Conservation (phyloP, 2,888 invertebrate genomes). For the Fragum fragum region DNA sequence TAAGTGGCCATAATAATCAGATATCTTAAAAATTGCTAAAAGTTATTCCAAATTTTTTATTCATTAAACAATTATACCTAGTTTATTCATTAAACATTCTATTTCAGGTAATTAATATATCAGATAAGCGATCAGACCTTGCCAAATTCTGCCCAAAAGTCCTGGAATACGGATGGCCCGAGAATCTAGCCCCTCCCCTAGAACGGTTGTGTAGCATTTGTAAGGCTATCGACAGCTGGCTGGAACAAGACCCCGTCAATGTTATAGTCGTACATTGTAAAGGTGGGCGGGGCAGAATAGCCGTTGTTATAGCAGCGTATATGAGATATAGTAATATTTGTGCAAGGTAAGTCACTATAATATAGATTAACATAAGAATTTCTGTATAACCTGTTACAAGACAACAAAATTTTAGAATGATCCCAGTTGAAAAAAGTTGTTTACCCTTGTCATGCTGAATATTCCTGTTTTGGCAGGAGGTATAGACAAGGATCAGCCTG, state of each 20-base stretch:
- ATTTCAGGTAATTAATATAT: slow-evolving; percentile 95
- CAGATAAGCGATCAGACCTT: slow-evolving; percentile 90
- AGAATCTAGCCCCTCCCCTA: slow-evolving; percentile 94
- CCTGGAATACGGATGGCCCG: slow-evolving; percentile 94
- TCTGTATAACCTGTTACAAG: too few species aligned
- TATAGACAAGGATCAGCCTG: too few species aligned
- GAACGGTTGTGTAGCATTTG: slow-evolving; percentile 96
- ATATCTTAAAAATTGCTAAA: too few species aligned
- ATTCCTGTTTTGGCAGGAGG: too few species aligned
- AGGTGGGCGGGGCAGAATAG: slow-evolving; percentile 95
- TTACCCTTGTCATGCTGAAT: too few species aligned
- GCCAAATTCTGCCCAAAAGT: slow-evolving; percentile 90
- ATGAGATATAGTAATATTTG: slow-evolving; percentile 98
- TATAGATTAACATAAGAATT: background rate
- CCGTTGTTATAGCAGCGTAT: slow-evolving; percentile 96
- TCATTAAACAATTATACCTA: too few species aligned
- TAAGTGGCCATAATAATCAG: too few species aligned
- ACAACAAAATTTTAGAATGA: too few species aligned
- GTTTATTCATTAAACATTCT: background rate
- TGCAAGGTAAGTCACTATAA: slow-evolving; percentile 88
- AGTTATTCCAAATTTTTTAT: too few species aligned
- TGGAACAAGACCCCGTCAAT: slow-evolving; percentile 93
- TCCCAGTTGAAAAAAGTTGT: too few species aligned
- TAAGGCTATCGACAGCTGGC: slow-evolving; percentile 97
- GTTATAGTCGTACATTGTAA: slow-evolving; percentile 96